These are phyloP conservation scores for Sturnus vulgaris DNA, from an alignment of 2,113 vertebrate genomes.

Conservation along the genomic window DNA sequence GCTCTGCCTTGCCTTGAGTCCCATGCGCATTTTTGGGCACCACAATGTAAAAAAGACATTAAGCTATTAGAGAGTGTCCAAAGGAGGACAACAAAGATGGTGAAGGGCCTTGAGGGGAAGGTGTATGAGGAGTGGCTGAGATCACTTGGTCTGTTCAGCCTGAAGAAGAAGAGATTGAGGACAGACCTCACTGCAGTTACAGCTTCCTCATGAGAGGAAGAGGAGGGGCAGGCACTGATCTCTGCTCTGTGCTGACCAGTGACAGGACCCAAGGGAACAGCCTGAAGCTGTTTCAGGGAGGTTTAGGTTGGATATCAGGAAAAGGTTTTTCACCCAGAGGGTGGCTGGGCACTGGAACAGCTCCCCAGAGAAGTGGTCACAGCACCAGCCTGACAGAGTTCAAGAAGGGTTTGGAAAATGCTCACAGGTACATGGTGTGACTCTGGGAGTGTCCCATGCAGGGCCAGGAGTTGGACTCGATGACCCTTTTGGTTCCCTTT, in stretches of 20 bases:
- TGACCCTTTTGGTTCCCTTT: background rate
- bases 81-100: background rate
- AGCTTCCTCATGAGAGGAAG: accelerated
- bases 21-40: background rate
- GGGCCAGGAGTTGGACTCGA: background rate
- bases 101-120: background rate
- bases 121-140: accelerated
- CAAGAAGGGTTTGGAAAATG: accelerated
- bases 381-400: background rate
- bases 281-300: background rate
- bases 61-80: background rate
- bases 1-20: background rate
- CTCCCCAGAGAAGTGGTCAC: background rate
- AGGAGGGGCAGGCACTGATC: background rate
- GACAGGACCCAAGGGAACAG: accelerated
- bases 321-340: background rate
- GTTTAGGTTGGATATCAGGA: background rate
- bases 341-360: background rate
- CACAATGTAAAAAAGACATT: background rate
- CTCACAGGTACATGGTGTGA: background rate
- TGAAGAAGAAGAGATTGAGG: background rate
- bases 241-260: background rate
- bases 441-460: no score
- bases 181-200: background rate
- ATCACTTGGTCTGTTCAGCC: background rate